Evolutionary conservation across 2,797 vertebrate species (phyloP).

Genomic region (Labroides dimidiatus): DNA sequence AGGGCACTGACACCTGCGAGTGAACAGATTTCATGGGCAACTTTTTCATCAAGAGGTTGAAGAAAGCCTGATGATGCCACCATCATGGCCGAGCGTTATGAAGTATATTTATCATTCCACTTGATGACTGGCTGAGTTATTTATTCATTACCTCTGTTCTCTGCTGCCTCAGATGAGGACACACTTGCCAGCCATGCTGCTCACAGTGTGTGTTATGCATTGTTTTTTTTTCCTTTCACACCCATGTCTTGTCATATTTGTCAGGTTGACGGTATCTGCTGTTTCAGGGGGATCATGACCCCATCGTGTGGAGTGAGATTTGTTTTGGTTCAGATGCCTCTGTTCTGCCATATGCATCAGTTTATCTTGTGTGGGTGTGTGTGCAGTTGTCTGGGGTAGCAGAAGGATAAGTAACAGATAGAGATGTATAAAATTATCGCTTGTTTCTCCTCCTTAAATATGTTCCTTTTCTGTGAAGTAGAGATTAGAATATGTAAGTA

Average conservation of each 20-base stretch:
- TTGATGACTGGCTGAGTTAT: constrained; percentile 70
- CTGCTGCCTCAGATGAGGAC: constrained; percentile 52
- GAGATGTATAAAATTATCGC: constrained; percentile 32
- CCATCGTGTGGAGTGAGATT: constrained; percentile 47
- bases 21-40: constrained; percentile 53
- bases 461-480: constrained; percentile 43
- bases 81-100: constrained; percentile 51
- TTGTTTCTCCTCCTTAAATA: no score
- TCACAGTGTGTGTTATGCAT: constrained; percentile 36
- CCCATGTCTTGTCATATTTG: constrained; percentile 48
- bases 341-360: constrained; percentile 38
- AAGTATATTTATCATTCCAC: constrained; percentile 70
- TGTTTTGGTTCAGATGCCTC: constrained; percentile 59
- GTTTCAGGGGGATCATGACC: constrained; percentile 46
- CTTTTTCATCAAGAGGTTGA: constrained; percentile 64
- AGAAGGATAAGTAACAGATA: constrained; percentile 23
- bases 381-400: constrained; percentile 4
- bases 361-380: constrained; percentile 50
- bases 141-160: constrained; percentile 77
- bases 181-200: constrained; percentile 50
- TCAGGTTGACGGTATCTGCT: constrained; percentile 56
- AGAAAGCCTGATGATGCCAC: constrained; percentile 54
- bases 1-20: constrained; percentile 55
- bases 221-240: constrained; percentile 20
- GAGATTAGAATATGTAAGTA: constrained; percentile 46